Conservation (phyloP, 2,888 invertebrate genomes). For the Arctia plantaginis region DNA sequence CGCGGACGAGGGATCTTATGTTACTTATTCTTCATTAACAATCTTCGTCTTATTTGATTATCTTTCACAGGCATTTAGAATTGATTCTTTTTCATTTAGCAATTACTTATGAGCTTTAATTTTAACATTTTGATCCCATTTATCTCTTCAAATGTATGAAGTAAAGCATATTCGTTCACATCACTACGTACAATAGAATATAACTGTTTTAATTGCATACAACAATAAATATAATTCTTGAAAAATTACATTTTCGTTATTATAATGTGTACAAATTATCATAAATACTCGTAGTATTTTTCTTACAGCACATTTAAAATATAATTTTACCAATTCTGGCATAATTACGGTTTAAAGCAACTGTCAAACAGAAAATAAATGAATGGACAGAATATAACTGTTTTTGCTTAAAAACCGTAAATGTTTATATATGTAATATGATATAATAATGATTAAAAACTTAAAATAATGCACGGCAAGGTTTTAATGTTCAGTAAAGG, state of each 20-base stretch:
- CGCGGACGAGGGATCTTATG: background rate
- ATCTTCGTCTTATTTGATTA: too few relatives aligned
- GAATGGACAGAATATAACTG: background rate
- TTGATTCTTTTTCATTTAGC: background rate
- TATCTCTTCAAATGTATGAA: background rate
- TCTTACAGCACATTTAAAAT: conserved; percentile 1
- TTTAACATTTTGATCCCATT: background rate
- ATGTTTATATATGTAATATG: background rate
- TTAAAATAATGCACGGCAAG: background rate
- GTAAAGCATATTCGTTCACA: conserved; percentile 1
- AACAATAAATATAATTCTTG: conserved; percentile 1
- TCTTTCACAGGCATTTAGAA: too few relatives aligned
- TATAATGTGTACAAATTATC: background rate
- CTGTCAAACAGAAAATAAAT: background rate
- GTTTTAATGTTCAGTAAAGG: background rate
- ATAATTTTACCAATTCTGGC: conserved; percentile 1
- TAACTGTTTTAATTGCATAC: background rate
- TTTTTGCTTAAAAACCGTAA: background rate
- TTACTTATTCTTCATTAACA: background rate
- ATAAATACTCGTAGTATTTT: conserved; percentile 2
- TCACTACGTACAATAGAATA: conserved; percentile 1
- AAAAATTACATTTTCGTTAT: conserved; percentile 3
- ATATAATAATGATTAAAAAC: background rate
- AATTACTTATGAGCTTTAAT: background rate
- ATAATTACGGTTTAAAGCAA: background rate